These are phyloP conservation scores for Pachypanchax playfairii DNA, from an alignment of 2,113 vertebrate species.

Conservation along the genomic window DNA sequence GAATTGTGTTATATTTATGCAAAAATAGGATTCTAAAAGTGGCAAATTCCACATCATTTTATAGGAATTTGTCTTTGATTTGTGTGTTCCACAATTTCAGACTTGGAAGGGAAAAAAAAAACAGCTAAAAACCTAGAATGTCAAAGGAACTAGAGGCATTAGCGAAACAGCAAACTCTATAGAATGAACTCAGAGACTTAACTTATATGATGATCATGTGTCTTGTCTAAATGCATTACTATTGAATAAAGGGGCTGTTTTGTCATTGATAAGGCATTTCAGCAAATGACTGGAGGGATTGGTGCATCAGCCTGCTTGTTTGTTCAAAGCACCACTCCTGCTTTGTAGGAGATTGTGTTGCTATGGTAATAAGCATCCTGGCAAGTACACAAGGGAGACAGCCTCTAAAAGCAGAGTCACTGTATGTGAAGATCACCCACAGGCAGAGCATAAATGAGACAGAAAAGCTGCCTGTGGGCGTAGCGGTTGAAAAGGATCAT, in stretches of 20 bases:
- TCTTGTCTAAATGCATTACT: conserved; percentile 2
- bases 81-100: neutral
- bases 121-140: neutral
- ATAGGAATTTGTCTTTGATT: neutral
- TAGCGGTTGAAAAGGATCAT: neutral
- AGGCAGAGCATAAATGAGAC: conserved; percentile 38
- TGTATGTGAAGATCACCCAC: conserved; percentile 40
- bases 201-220: neutral
- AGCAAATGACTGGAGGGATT: conserved; percentile 15
- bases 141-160: neutral
- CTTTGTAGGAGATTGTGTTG: conserved; percentile 60
- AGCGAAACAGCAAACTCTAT: neutral
- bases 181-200: neutral
- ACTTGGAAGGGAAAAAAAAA: neutral
- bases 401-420: conserved; percentile 33
- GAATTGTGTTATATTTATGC: neutral
- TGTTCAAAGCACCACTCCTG: conserved; percentile 41
- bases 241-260: neutral
- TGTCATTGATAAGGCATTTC: conserved; percentile 31
- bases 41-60: too few species aligned
- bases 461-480: conserved; percentile 19
- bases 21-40: too few species aligned
- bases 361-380: conserved; percentile 69
- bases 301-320: conserved; percentile 20
- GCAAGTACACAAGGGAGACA: conserved; percentile 40